Evolutionary conservation across 2,113 vertebrate species (phyloP), one percentile per base, ranked within the genome.

Genomic region (Brienomyrus brachyistius): DNA sequence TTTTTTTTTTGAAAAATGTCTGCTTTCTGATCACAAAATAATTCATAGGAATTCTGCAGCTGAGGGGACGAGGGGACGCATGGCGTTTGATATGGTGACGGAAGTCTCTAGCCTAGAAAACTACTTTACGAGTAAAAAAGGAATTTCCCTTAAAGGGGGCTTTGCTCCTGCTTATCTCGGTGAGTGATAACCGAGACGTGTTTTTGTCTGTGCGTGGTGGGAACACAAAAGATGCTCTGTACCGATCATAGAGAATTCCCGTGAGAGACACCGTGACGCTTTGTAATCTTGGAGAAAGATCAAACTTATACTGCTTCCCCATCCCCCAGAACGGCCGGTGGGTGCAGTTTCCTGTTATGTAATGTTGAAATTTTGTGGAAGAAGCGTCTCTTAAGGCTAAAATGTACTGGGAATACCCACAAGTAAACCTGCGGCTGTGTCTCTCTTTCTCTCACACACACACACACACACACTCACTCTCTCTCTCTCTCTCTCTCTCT

Each of bases 311-410:
- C 51, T 40, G 21, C 35, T 23, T 21, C 59, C 62, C n/a, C 50
- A 50, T 56, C 13, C 19, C 27, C 50, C 88, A 70, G 31, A 70
- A 70, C n/a, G 62, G 62, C 17, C 11, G 50, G 21, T 83, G 74
- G 50, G 70, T 83, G 88, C 88, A 89, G 88, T 54, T 82, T 89
- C 88, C 88, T 89, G 27, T 82, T 40, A 56, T 52, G n/a, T 83
- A 54, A 89, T 27, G 3, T 23, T 85, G 35, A 84, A 84, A 62
- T 83, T 83, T 80, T 89, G 48, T 10, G 51, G 47, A 52, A 89
- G 54, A 74, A n/a, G 45, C 11, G 62, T 74, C 59, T 59, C 35
- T 88, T 88, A 19, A 23, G 21, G 23, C 51, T 87, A 47, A 84
- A 87, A 27, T 48, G n/a, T 27, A 87, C 40, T 35, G n/a, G 27